Base-by-base conservation (phyloP, 2,888 invertebrate genomes). In the Coelinius sp. region DNA sequence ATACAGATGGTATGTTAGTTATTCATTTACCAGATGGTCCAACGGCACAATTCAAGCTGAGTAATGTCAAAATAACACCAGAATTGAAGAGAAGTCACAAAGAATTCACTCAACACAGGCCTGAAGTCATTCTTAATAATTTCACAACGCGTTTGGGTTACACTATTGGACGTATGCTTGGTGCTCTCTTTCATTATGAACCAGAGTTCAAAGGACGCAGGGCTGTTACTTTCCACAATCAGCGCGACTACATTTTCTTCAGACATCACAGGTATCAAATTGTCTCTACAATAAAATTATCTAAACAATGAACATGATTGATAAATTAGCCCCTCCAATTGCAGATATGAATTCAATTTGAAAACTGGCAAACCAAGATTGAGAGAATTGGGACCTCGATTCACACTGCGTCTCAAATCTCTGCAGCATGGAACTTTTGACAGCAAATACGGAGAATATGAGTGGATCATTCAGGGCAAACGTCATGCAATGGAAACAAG, bases 191-290 rank as follows among this genome's bases (percentile, higher is more conserved):
- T 87, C 98, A 98, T 88, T 96, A 97, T 88, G 94, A 96, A 88
- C 99, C 99, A 0, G 94, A 99, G 88, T 99, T 98, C 88, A 92
- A 92, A 77, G 99, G 99, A 0, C 91, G 97, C 2, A 91, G 98
- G 75, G 97, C 94, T 0, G 97, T 97, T 75, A 98, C 99, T 31
- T 98, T 99, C 88, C 99, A 99, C 88, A 99, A 99, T 89, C 99
- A 99, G 88, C 91, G 99, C 73, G 99, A 99, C 89, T 99, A 95
- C 86, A 96, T 99, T 81, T 99, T 99, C 89, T 98, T 99, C 87
- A 92, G 99, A 71, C 98, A 99, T 88, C 98, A 99, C 88, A 92
- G 97, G 93, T 95, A 82, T 77, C 41, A 44, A 62, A n/a, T n/a
- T n/a, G n/a, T n/a, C n/a, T n/a, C n/a, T n/a, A n/a, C n/a, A n/a